Conservation (phyloP, 64 coral and sea anemone species). For the Exaiptasia diaphana region DNA sequence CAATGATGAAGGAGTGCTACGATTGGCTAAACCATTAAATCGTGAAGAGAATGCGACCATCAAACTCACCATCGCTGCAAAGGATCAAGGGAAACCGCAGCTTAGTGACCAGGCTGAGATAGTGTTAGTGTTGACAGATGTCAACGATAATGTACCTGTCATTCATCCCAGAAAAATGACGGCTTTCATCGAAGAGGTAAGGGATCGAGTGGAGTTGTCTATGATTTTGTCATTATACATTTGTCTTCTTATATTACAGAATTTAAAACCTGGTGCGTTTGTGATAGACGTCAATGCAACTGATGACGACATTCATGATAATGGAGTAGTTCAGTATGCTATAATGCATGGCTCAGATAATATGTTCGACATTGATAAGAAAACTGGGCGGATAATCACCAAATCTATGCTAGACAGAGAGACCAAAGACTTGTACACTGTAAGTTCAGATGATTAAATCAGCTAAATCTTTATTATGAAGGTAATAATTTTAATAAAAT, state of each 20-base stretch:
- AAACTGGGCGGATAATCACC: slow-evolving; percentile 61
- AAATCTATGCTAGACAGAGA: slow-evolving; percentile 62
- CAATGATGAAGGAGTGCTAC: slow-evolving; percentile 49
- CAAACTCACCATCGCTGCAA: slow-evolving; percentile 60
- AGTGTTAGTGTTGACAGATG: slow-evolving; percentile 62
- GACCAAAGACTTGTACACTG: slow-evolving; percentile 55
- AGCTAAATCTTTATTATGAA: neutral
- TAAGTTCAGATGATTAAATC: neutral
- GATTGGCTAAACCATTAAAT: slow-evolving; percentile 62
- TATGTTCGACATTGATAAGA: slow-evolving; percentile 65
- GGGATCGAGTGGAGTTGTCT: too few relatives aligned
- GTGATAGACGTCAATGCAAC: slow-evolving; percentile 73
- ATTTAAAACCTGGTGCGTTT: slow-evolving; percentile 46
- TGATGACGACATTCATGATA: slow-evolving; percentile 58
- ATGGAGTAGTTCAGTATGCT: slow-evolving; percentile 50
- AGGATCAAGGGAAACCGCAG: slow-evolving; percentile 57
- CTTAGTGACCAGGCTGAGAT: slow-evolving; percentile 61
- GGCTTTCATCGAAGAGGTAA: slow-evolving; percentile 67
- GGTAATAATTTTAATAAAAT: too few relatives aligned
- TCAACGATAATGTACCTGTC: slow-evolving; percentile 87
- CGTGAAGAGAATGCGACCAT: slow-evolving; percentile 58
- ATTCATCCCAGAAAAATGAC: slow-evolving; percentile 70
- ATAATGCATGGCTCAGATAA: slow-evolving; percentile 76
- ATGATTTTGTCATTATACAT: neutral
- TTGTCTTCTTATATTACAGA: slow-evolving; percentile 3